Conservation (phyloP, 1,140 invertebrate species). For the Oedothorax gibbosus region DNA sequence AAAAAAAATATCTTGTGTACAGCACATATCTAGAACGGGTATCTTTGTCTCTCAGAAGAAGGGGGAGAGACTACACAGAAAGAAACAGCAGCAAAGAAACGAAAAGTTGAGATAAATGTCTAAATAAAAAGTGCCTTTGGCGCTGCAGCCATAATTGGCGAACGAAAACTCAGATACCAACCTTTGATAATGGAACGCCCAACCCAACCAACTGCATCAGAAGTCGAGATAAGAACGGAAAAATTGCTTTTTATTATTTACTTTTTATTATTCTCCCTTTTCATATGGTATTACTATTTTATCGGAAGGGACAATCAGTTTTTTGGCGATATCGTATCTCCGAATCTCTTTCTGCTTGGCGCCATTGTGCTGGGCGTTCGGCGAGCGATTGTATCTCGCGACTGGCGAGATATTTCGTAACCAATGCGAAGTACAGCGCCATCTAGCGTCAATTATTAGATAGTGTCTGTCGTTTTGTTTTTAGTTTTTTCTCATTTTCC, state of each 20-base stretch:
- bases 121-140: conserved; percentile 57
- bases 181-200: conserved; percentile 53
- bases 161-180: conserved; percentile 40
- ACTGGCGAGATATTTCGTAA: conserved; percentile 54
- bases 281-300: conserved; percentile 59
- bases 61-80: neutral
- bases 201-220: conserved; percentile 49
- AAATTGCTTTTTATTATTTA: conserved; percentile 50
- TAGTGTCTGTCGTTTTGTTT: too few relatives aligned
- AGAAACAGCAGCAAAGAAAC: conserved; percentile 24
- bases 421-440: conserved; percentile 26
- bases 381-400: conserved; percentile 39
- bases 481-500: too few relatives aligned
- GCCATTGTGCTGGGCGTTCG: conserved; percentile 56
- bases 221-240: conserved; percentile 34
- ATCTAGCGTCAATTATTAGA: neutral
- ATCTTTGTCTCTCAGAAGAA: conserved; percentile 21
- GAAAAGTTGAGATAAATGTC: conserved; percentile 53
- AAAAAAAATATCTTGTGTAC: neutral
- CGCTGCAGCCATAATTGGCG: conserved; percentile 28
- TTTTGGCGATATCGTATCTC: conserved; percentile 53
- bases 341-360: conserved; percentile 55
- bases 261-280: conserved; percentile 41
- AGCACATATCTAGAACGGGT: conserved; percentile 15
- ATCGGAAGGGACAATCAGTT: conserved; percentile 42